Base-by-base conservation (phyloP, 1,140 invertebrate genomes). In the Drosophila elegans region DNA sequence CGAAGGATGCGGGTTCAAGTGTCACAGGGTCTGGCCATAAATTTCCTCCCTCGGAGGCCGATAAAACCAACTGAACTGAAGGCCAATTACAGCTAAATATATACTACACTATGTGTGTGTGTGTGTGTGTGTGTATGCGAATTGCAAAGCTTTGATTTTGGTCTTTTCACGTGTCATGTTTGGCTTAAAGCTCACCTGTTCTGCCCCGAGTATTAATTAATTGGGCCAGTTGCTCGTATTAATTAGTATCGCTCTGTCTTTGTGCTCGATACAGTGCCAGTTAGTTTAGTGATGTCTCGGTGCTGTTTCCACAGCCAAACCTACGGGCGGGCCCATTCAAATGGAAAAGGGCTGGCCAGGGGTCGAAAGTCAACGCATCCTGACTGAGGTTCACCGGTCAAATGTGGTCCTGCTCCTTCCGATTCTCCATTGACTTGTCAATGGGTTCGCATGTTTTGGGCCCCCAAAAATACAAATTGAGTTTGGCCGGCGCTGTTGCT, bases 1-100 rank as follows among this genome's bases (percentile, higher is more conserved):
- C 79, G 76, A 86, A 82, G 83, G 83, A 88, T 79, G 44, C 66
- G 79, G 60, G 83, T 67, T 86, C 83, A 86, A 86, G 62, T 79
- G 83, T 86, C 84, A 88, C 55, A 41, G 39, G 42, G 41, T 25
- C 46, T n/a, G 71, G 55, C 67, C 79, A 86, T 86, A 86, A 86
- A 88, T 86, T 88, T 60, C 54, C 34, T 44, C 36, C 46, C 6
- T 29, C 36, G 9, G 13, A 6, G 21, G 11, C 3, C 16, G 39
- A 29, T n/a, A 45, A 41, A 42, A 53, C 52, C 55, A 42, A 53
- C 52, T 51, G 53, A 76, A 61, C 41, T 71, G 56, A 72, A 75
- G 66, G 59, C 75, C 83, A 86, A 80, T 71, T 79, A 68, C 60
- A 48, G 60, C 39, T 9, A 10, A 44, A 52, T 39, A 41, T 52